Conservation (phyloP, 92 coral and sea anemone species). For the Epizoanthus ramosus region DNA sequence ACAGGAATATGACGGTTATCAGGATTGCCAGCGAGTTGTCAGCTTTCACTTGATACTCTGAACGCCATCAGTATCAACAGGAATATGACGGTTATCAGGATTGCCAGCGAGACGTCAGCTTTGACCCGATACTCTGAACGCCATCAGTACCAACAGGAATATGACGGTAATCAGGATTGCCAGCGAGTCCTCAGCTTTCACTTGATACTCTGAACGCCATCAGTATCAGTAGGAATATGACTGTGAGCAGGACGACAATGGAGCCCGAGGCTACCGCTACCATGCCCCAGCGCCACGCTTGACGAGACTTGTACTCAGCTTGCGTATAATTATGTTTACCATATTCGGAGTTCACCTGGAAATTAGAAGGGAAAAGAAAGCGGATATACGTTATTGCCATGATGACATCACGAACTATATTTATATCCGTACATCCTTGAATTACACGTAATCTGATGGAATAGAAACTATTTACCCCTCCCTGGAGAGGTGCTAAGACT, state of each 20-base stretch:
- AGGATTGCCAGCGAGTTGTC: no score
- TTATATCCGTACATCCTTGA: no score
- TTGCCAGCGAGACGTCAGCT: neutral
- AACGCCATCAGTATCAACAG: conserved; percentile 28
- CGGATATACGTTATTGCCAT: no score
- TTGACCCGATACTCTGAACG: conserved; percentile 23
- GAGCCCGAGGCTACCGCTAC: conserved; percentile 24
- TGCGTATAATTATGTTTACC: neutral
- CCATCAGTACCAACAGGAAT: conserved; percentile 21
- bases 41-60: neutral
- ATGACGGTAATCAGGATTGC: neutral
- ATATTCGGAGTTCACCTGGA: conserved; percentile 26
- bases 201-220: conserved; percentile 31
- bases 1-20: no score
- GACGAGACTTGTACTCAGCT: conserved; percentile 29
- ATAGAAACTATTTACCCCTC: no score
- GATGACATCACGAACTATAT: no score
- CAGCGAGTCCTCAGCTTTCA: conserved; percentile 1
- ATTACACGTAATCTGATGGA: no score
- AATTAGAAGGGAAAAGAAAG: neutral
- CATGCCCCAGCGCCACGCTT: conserved; percentile 42
- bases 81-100: neutral
- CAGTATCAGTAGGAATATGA: conserved; percentile 5
- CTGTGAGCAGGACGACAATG: neutral
- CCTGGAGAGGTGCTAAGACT: no score